Evolutionary conservation across 1,140 invertebrate genomes (phyloP).

Genomic region (Schlechtendalia chinensis): DNA sequence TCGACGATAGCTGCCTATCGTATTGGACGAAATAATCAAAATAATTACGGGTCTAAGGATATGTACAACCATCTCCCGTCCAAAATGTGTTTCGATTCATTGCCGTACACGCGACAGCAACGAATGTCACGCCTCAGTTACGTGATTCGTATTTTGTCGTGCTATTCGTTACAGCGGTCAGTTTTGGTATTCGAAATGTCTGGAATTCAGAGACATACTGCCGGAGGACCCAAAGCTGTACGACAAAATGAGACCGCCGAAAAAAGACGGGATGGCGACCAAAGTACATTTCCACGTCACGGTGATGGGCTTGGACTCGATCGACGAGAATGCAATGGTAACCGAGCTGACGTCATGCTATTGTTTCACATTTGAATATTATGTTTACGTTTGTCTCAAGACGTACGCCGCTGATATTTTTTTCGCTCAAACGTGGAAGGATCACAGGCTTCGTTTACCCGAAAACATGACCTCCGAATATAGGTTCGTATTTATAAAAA

Average conservation of each 20-base stretch:
- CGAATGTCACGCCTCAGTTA: too few species aligned
- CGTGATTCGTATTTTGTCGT: too few species aligned
- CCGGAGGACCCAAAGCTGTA: conserved; percentile 82
- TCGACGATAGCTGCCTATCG: too few species aligned
- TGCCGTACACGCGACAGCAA: too few species aligned
- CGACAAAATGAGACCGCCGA: conserved; percentile 87
- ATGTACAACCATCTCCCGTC: too few species aligned
- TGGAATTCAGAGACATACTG: conserved; percentile 77
- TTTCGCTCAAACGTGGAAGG: conserved; percentile 89
- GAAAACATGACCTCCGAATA: conserved; percentile 91
- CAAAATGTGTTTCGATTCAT: too few species aligned
- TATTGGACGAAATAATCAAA: too few species aligned
- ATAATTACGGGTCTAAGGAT: too few species aligned
- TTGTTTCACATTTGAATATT: not conserved
- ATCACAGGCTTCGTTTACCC: conserved; percentile 78
- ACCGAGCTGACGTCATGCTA: too few species aligned
- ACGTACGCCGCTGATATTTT: conserved; percentile 89
- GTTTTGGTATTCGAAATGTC: conserved; percentile 63
- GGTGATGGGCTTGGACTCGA: conserved; percentile 88
- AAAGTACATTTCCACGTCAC: conserved; percentile 88
- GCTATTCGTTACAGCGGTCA: not conserved
- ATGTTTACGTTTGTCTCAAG: conserved; percentile 57
- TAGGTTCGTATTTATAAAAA: conserved; percentile 64
- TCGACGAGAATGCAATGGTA: conserved; percentile 90
- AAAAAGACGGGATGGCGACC: conserved; percentile 81